Evolutionary conservation across 92 coral and sea anemone genomes (phyloP), one percentile per base, ranked within the genome.

Genomic region (Epizoanthus stellaris): DNA sequence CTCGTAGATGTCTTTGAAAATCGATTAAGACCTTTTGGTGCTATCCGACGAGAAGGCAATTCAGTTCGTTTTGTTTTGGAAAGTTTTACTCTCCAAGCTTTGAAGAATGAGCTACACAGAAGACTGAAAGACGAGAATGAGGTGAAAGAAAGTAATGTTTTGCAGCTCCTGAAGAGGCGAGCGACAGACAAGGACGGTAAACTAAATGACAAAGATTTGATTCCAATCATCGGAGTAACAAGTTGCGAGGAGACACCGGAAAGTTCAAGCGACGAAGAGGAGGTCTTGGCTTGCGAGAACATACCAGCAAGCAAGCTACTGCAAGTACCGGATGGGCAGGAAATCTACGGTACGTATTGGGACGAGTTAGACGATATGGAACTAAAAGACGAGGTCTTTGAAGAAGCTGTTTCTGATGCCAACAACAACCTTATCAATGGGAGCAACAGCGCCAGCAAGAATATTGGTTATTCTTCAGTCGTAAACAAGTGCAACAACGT

Each of bases 1-100:
- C 70, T 77, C n/a, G 82, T 77, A 60, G 70, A 70, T 21, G 56
- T 45, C 54, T 77, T 77, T 61, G 82, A 77, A 19, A 38, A 77
- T 39, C 82, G 61, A 77, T 38, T 54, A 17, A 61, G 34, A 62
- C 39, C 82, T 5, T 60, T 58, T 60, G 58, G 13, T 40, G 69
- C 82, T 16, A 77, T 61, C 20, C 69, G 70, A 61, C 70, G 56
- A 9, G 30, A 20, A 77, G 7, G 58, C 39, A 77, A 59, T n/a
- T 38, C 82, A n/a, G 82, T 47, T 40, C 70, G 82, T 40, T 60
- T 77, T 38, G 19, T 60, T 19, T 42, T 77, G 21, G 82, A 58
- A 36, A 60, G 54, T 4, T 60, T 77, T 19, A 61, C 39, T 40
- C 59, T 77, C 0, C 70, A 77, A 2, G 70, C 40, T n/a, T 59